Conservation (phyloP, 2,797 vertebrate species). For the Anguilla marmorata region DNA sequence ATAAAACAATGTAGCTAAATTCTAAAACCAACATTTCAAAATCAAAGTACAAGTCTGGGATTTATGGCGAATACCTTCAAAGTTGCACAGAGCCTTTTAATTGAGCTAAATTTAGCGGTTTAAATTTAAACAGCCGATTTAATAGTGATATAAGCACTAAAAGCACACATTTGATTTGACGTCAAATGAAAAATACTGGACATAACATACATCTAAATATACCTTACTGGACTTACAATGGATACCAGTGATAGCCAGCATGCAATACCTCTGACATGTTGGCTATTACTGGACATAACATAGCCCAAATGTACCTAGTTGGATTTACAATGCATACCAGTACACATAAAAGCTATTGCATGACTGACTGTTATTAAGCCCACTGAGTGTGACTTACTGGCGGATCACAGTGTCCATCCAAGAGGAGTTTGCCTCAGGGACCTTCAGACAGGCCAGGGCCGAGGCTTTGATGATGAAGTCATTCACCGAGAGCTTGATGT, state of each 20-base stretch:
- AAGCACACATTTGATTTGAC: background rate
- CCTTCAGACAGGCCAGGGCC: constrained; percentile 91
- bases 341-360: background rate
- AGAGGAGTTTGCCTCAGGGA: constrained; percentile 96
- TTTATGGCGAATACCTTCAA: background rate
- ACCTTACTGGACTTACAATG: background rate
- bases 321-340: background rate
- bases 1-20: background rate
- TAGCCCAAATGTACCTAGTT: background rate
- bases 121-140: background rate
- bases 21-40: background rate
- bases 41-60: background rate
- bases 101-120: background rate
- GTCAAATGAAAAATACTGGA: background rate
- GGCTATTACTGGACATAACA: background rate
- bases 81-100: too few species aligned
- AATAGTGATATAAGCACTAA: background rate
- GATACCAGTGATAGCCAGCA: background rate
- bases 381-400: constrained; percentile 83
- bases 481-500: constrained; percentile 93
- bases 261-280: too few species aligned
- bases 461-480: constrained; percentile 98
- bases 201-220: background rate
- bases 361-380: background rate
- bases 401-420: constrained; percentile 98